Evolutionary conservation across 2,888 invertebrate genomes (phyloP), one percentile per base, ranked within the genome.

Genomic region (Hetaerina titia): DNA sequence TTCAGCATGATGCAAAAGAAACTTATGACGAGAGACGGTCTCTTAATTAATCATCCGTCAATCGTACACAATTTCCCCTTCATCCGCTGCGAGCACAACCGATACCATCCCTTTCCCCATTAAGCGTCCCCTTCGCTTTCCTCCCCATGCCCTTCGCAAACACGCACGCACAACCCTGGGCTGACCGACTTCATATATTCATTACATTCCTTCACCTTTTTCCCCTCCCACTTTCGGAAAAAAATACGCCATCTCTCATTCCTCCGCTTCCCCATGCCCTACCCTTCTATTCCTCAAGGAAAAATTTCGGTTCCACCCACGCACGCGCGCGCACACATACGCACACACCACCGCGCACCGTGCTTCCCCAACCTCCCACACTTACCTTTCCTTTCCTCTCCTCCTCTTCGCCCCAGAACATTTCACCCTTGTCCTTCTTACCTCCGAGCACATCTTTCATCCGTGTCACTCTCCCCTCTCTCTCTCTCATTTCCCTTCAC

Each of bases 161-260:
- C 81, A 81, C 81, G 31, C 81, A 81, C 81, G 81, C 81, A 31
- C 25, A 31, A 15, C 9, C 81, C 81, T 4, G 25, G 25, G 7
- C 31, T 81, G 31, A 31, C 81, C 81, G 31, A 81, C 81, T 31
- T 81, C 81, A 31, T 81, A 81, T 81, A 81, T 81, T 81, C 81
- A 81, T 81, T 31, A 81, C 81, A 81, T 31, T 81, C 81, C 31
- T 31, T 69, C 69, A 69, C 81, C 31, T 15, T 22, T 81, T n/a
- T 15, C n/a, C 31, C 11, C 31, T 81, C 31, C 25, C 31, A 11
- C 31, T 81, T 45, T 13, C 2, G 11, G 81, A 31, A 81, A 81
- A 81, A 81, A 81, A 5, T 81, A 25, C 31, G 81, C 31, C 81
- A 19, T 81, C n/a, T 81, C 81, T 81, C 81, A 22, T 31, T 31